Conservation (phyloP, 2,888 invertebrate genomes). For the Coenonympha arcania region DNA sequence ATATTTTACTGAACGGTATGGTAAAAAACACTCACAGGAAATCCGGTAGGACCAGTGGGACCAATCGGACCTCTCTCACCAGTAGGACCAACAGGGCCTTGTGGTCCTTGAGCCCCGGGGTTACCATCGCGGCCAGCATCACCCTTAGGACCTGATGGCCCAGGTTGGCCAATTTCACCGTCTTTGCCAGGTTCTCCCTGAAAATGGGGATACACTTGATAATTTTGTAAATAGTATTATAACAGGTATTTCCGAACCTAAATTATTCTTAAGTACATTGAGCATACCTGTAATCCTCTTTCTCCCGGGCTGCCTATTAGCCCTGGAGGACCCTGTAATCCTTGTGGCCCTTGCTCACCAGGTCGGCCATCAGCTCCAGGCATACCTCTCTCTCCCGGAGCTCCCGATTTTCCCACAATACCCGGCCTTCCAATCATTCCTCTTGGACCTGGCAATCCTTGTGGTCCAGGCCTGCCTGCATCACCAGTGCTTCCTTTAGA, state of each 20-base stretch:
- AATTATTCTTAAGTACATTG: constrained; percentile 28
- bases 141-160: constrained; percentile 83
- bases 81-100: constrained; percentile 80
- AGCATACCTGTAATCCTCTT: constrained; percentile 78
- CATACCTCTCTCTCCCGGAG: constrained; percentile 81
- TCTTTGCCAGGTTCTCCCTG: constrained; percentile 87
- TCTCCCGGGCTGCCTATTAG: constrained; percentile 85
- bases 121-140: constrained; percentile 85
- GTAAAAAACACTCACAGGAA: constrained; percentile 77
- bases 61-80: constrained; percentile 86
- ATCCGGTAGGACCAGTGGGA: constrained; percentile 83
- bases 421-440: constrained; percentile 81
- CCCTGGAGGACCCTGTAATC: constrained; percentile 85
- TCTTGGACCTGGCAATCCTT: constrained; percentile 77
- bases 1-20: too few species aligned
- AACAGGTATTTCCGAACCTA: too few species aligned
- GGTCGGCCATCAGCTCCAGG: constrained; percentile 89
- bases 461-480: constrained; percentile 77
- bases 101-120: constrained; percentile 82
- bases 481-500: constrained; percentile 77
- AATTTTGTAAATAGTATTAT: too few species aligned
- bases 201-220: constrained; percentile 12
- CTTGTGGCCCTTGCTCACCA: constrained; percentile 86
- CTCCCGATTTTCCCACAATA: constrained; percentile 79
- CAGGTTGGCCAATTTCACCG: constrained; percentile 83